Evolutionary conservation across 2,797 vertebrate genomes (phyloP).

Genomic region (Anniella stebbinsi): DNA sequence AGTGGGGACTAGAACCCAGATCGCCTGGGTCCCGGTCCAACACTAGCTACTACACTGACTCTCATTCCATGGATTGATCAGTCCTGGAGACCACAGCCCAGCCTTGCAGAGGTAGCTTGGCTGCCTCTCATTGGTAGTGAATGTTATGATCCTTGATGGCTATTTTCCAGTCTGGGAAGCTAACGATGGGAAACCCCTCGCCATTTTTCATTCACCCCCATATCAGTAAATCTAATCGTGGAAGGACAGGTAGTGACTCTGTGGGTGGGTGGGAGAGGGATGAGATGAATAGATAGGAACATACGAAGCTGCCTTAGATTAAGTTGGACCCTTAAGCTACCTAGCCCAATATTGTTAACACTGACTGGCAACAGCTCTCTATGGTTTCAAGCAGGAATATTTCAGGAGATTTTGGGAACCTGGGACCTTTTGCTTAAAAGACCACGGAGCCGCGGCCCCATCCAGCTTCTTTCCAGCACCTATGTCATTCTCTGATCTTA

Average conservation of each 20-base stretch:
- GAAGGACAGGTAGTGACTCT: background rate
- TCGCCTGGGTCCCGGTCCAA: too few relatives aligned
- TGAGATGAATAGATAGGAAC: background rate
- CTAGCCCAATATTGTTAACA: too few relatives aligned
- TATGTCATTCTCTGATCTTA: too few relatives aligned
- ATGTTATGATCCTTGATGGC: background rate
- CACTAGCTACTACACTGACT: too few relatives aligned
- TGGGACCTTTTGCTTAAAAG: too few relatives aligned
- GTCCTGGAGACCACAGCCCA: too few relatives aligned
- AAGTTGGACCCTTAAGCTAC: background rate
- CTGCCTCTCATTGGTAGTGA: background rate
- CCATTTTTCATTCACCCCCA: background rate
- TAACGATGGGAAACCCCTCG: background rate
- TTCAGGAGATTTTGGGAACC: too few relatives aligned
- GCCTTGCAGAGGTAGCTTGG: background rate
- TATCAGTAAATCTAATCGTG: background rate
- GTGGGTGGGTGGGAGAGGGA: background rate
- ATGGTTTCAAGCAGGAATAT: too few relatives aligned
- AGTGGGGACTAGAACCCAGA: too few relatives aligned
- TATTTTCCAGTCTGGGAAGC: background rate
- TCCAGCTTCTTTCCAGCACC: too few relatives aligned
- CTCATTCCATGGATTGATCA: background rate
- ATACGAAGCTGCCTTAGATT: background rate
- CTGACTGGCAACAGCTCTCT: too few relatives aligned
- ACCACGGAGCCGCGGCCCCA: too few relatives aligned